Base-by-base conservation (phyloP, 2,888 invertebrate genomes). In the Homarus gammarus region DNA sequence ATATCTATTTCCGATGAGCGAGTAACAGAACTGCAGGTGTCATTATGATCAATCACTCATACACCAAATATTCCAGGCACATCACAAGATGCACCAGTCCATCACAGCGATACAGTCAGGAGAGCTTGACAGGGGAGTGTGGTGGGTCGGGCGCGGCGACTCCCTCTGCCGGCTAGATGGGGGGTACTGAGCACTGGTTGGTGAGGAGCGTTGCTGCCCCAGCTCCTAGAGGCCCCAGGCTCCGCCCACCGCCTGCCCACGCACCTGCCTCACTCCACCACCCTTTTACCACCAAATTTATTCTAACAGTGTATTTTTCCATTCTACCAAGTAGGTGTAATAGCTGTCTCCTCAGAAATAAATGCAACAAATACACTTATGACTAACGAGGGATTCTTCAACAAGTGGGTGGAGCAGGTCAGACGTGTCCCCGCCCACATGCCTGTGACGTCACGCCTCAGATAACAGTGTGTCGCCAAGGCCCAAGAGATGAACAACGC, bases 391-490 rank as follows among this genome's bases (percentile, higher is more conserved):
- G 3, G 18, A 18, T 56, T 18, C 3, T 1, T 56, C 3, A 56
- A 56, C 18, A 56, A 36, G 38, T 79, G 61, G 38, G 79, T 22
- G 79, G 61, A 61, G 79, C 61, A n/a, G 44, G 49, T 38, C 82
- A 83, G 22, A 27, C 49, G 12, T 51, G 79, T 79, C 33, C 61
- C 86, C 79, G 86, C 86, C 86, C 40, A 79, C 86, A 78, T 51
- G 31, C 56, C 51, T 5, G 56, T 86, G 86, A 86, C 86, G 86
- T 86, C 86, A 86, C 49, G n/a, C 56, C 72, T 70, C 44, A 40
- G 82, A 82, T 64, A 86, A 86, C 18, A 84, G 22, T 31, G 72
- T 86, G 86, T 79, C 70, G 86, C 79, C 75, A 75, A 61, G 84
- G 84, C 84, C 75, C 33, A 33, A 33, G n/a, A 75, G 38, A 75